Percentiles rank a stretch among this genome's conserved stretches.
Evolutionary conservation across 2,888 invertebrate species (phyloP).

Genomic region (Agapostemon virescens): DNA sequence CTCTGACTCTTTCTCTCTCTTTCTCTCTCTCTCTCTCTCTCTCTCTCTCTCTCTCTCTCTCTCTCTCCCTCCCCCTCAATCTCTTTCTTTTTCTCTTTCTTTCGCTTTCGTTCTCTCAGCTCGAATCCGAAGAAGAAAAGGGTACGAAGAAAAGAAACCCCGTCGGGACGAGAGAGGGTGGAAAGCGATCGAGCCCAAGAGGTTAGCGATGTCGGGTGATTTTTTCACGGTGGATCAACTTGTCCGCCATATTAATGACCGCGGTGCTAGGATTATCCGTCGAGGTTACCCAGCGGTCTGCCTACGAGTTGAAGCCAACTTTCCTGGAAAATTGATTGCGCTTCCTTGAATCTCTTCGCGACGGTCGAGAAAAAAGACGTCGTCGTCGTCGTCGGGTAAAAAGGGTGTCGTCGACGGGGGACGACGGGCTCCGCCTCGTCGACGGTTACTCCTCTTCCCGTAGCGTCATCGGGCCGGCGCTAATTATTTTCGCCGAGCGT

Average conservation of each 20-base stretch:
- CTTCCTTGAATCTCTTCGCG: slow-evolving; percentile 43
- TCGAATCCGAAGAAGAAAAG: background rate
- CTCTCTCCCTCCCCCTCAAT: background rate
- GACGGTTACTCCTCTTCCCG: background rate
- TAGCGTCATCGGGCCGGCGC: slow-evolving; percentile 33
- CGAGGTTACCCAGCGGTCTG: slow-evolving; percentile 57
- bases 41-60: background rate
- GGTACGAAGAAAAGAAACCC: slow-evolving; percentile 31
- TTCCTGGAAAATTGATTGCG: slow-evolving; percentile 66
- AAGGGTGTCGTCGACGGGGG: background rate
- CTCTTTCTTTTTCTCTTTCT: background rate
- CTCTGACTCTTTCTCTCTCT: background rate
- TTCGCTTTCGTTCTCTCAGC: background rate
- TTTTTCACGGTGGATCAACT: slow-evolving; percentile 72
- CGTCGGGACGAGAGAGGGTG: background rate
- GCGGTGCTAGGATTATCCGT: slow-evolving; percentile 71
- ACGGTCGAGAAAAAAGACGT: slow-evolving; percentile 13
- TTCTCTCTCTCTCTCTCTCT: background rate
- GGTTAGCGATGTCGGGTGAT: slow-evolving; percentile 63
- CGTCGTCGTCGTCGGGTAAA: background rate
- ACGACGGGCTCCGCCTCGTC: slow-evolving; percentile 14
- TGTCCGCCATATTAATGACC: slow-evolving; percentile 76
- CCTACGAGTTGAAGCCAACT: slow-evolving; percentile 53
- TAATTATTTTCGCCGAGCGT: slow-evolving; percentile 62
- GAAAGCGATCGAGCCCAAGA: slow-evolving; percentile 61